Base-by-base conservation (phyloP, 2,113 vertebrate genomes). In the Odobenus rosmarus region DNA sequence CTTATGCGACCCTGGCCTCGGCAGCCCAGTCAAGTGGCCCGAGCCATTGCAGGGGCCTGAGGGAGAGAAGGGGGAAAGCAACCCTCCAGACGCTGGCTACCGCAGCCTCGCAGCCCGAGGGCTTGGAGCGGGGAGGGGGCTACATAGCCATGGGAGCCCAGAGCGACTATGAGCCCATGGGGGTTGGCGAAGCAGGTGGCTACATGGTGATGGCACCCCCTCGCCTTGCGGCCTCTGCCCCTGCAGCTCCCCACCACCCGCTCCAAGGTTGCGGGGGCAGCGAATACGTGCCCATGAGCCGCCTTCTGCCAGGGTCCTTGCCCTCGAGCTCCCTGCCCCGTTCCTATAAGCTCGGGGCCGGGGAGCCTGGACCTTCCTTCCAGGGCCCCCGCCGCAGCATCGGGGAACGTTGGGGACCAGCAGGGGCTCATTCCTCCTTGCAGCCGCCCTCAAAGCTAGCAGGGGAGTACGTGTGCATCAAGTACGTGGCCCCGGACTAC, bases 231-330 rank as follows among this genome's bases (percentile, higher is more conserved):
- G 24, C 98, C 97, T 9, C 82, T 18, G 9, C 1, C 98, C 98
- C 61, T 92, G 98, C 33, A n/a, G 90, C 33, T 98, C 96, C 26
- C 97, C 91, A 4, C 33, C 39, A 28, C 79, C 31, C 0, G 7
- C 51, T n/a, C 28, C 98, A 98, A 26, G 99, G 99, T 33, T 98
- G 98, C 76, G 95, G 98, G 15, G 98, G 98, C 64, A 98, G 99
- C 5, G 99, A 99, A 96, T 99, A 99, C 42, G 98, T 99, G 99
- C 99, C 99, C 97, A 99, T 99, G 99, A 99, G 98, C 21, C 93
- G 97, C 15, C 98, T 99, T 5, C 99, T 98, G 51, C 98, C 98
- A n/a, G 98, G 95, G 53, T 98, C 98, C n/a, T 98, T 98, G n/a
- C 98, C 99, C 3, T 99, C 98, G 84, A 99, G 98, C 83, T 99